Base-by-base conservation (phyloP, 2,113 vertebrate genomes). In the Leucoraja erinaceus region DNA sequence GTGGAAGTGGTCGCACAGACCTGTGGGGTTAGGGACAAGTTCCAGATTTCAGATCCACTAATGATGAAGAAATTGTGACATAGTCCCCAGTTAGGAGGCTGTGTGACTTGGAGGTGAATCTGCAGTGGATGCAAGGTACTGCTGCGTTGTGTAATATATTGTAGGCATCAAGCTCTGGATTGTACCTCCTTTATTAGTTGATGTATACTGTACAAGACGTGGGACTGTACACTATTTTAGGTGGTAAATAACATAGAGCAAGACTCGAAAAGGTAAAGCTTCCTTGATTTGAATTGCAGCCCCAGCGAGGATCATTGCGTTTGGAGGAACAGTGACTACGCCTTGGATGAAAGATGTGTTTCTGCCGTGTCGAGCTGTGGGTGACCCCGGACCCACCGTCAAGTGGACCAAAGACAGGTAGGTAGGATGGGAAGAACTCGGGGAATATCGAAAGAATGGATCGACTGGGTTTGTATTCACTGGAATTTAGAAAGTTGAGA, bases 391-490 rank as follows among this genome's bases (percentile, higher is more conserved):
- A 33, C 98, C 98, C 0, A 97, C 97, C 38, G 97, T 99, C 93
- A 99, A 99, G 94, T 99, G 99, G 99, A 99, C 98, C 94, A 99
- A 99, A 97, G 99, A 99, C 97, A 99, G 99, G 99, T 99, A 93
- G 59, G 38, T 47, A 47, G 38, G 38, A 47, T 47, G 38, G 38
- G 38, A 47, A 47, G 38, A 47, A 47, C 38, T 1, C 38, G 3
- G 38, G 38, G 38, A 47, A 47, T 47, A 47, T 47, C 38, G 38
- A 47, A 47, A 47, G 38, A 47, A 47, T 47, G 38, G 38, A 47
- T 47, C 38, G 38, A 47, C 38, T 47, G 38, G 38, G 0, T 3
- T 0, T 47, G 38, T 47, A 47, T 47, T 47, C 38, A 47, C 38
- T 47, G 38, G 1, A 47, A 47, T 47, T 47, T 47, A 47, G 38